Conservation (phyloP, 2,113 vertebrate genomes). For the Bambusicola thoracicus region DNA sequence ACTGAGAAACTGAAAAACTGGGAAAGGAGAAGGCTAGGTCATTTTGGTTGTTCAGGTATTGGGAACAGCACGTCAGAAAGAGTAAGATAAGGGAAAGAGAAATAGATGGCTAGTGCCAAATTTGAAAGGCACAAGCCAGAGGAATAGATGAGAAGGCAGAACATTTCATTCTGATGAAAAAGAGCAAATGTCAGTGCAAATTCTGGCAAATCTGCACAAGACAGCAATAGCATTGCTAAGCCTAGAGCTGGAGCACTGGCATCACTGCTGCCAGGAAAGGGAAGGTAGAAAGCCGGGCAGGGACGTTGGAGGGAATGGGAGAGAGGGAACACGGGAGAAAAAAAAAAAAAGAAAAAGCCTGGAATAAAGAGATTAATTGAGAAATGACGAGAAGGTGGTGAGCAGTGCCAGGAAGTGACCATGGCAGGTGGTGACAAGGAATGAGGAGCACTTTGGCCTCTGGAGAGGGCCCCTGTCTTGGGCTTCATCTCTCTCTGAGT, state of each 20-base stretch:
- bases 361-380: neutral
- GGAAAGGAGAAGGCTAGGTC: neutral
- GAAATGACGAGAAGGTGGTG: neutral
- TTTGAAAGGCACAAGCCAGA: constrained; percentile 12
- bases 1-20: neutral
- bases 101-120: neutral
- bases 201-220: neutral
- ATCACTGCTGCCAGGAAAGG: neutral
- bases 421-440: neutral
- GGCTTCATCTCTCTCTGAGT: neutral
- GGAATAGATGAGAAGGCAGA: constrained; percentile 1
- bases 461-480: neutral
- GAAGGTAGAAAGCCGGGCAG: neutral
- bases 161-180: constrained; percentile 32
- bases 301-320: neutral
- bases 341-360: neutral
- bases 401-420: neutral
- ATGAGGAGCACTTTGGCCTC: neutral
- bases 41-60: neutral
- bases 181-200: neutral
- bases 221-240: neutral
- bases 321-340: neutral
- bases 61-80: neutral
- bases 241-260: neutral
- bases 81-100: constrained; percentile 3